A percentile compares a stretch with the other conserved stretches of the same genome.
These are phyloP conservation scores for Mythimna loreyi DNA, from an alignment of 2,888 invertebrate species.

Conservation along the genomic window DNA sequence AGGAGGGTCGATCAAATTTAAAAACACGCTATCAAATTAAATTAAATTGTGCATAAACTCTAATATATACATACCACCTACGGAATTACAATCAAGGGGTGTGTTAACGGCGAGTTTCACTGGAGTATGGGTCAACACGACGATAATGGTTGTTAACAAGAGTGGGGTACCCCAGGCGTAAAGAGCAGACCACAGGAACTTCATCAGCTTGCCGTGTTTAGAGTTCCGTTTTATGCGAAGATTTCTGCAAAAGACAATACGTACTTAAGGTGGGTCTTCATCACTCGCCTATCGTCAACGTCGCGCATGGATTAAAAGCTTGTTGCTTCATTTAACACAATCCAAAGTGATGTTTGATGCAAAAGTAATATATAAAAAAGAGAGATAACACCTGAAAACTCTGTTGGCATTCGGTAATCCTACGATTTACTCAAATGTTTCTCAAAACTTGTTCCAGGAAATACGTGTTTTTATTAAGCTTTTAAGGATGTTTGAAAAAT, in stretches of 20 bases:
- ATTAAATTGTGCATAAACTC: not conserved
- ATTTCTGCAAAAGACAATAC: conserved; percentile 10
- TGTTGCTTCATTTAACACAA: too few species aligned
- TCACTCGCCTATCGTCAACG: too few species aligned
- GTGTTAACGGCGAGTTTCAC: conserved; percentile 28
- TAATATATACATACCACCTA: conserved; percentile 45
- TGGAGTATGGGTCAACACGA: conserved; percentile 10
- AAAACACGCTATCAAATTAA: not conserved
- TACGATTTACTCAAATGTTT: too few species aligned
- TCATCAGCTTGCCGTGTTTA: conserved; percentile 55
- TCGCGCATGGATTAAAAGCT: too few species aligned
- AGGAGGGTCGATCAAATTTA: not conserved
- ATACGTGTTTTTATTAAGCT: too few species aligned
- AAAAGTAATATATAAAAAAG: too few species aligned
- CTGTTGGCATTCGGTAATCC: too few species aligned
- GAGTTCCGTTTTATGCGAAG: conserved; percentile 19
- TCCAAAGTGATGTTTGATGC: too few species aligned
- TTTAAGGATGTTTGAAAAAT: too few species aligned
- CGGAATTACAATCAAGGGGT: conserved; percentile 55
- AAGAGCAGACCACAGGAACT: conserved; percentile 67
- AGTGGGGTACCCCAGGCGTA: conserved; percentile 69
- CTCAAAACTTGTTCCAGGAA: too few species aligned
- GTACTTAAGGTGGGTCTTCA: too few species aligned
- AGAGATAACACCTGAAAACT: too few species aligned
- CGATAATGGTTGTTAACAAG: conserved; percentile 2